Evolutionary conservation across 1,140 invertebrate genomes (phyloP).

Genomic region (Mamestra configurata): DNA sequence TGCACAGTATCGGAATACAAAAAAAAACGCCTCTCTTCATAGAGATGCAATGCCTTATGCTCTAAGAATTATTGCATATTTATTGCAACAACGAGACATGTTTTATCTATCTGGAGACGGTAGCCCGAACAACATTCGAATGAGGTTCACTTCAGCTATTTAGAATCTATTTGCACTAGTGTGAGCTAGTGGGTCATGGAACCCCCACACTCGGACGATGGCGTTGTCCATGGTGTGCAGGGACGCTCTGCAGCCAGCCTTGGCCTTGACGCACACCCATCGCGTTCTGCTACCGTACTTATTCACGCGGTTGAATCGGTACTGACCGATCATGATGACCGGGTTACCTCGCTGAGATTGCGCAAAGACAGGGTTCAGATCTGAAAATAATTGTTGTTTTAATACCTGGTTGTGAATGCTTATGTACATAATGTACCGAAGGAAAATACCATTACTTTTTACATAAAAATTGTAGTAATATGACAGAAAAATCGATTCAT

Average conservation of each 20-base stretch:
- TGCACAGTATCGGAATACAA: not conserved
- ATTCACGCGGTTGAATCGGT: constrained; percentile 82
- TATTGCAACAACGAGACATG: constrained; percentile 43
- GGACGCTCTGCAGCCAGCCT: constrained; percentile 80
- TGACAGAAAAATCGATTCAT: too few relatives aligned
- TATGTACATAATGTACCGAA: not conserved
- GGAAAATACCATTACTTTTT: too few relatives aligned
- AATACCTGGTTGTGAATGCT: constrained; percentile 50
- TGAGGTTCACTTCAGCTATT: constrained; percentile 31
- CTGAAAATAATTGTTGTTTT: constrained; percentile 69
- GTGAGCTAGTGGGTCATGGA: constrained; percentile 81
- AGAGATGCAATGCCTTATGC: constrained; percentile 13
- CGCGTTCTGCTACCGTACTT: constrained; percentile 79
- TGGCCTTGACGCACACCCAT: constrained; percentile 85
- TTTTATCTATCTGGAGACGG: not conserved
- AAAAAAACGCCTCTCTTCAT: not conserved
- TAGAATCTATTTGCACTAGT: constrained; percentile 81
- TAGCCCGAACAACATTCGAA: not conserved
- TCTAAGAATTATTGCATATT: constrained; percentile 31
- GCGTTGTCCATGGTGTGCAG: constrained; percentile 84
- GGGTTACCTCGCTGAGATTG: constrained; percentile 82
- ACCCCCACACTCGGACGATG: constrained; percentile 83
- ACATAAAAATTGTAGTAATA: too few relatives aligned
- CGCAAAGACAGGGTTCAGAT: constrained; percentile 82
- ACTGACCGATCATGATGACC: constrained; percentile 85